Evolutionary conservation across 2,888 invertebrate species (phyloP).

Genomic region (Apotomis betuletana): DNA sequence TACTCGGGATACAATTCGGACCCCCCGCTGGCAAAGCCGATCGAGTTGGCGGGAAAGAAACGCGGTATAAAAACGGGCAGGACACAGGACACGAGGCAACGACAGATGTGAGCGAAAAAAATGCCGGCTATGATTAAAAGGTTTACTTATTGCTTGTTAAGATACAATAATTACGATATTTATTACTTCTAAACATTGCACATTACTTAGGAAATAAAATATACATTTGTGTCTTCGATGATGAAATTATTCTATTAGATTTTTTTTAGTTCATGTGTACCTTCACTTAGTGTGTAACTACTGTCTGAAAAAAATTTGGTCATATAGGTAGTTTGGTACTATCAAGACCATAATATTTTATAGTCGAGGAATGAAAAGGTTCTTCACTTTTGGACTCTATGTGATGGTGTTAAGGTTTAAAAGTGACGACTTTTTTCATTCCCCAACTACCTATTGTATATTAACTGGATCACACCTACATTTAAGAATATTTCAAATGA

Average conservation of each 20-base stretch:
- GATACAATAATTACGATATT: slow-evolving; percentile 23
- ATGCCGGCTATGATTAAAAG: slow-evolving; percentile 58
- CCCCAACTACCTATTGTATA: not conserved
- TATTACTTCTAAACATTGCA: not conserved
- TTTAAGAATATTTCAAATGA: slow-evolving; percentile 20
- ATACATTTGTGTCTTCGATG: not conserved
- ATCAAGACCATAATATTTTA: too few species aligned
- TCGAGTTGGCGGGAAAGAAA: slow-evolving; percentile 68
- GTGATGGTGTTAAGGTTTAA: too few species aligned
- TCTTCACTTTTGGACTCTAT: too few species aligned
- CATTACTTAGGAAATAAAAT: not conserved
- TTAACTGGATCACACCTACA: not conserved
- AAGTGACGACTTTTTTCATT: too few species aligned
- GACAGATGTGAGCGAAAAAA: slow-evolving; percentile 74
- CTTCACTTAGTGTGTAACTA: too few species aligned
- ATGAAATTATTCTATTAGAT: not conserved
- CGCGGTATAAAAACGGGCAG: slow-evolving; percentile 54
- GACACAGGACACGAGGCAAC: slow-evolving; percentile 69
- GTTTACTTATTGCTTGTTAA: slow-evolving; percentile 58
- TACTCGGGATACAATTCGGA: slow-evolving; percentile 58
- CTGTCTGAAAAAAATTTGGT: too few species aligned
- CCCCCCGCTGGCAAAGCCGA: slow-evolving; percentile 78
- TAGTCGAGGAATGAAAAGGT: too few species aligned
- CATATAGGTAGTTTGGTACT: too few species aligned
- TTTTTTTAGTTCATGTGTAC: too few species aligned